These are phyloP conservation scores for Elgaria multicarinata DNA, from an alignment of 2,113 vertebrate species.

Conservation along the genomic window DNA sequence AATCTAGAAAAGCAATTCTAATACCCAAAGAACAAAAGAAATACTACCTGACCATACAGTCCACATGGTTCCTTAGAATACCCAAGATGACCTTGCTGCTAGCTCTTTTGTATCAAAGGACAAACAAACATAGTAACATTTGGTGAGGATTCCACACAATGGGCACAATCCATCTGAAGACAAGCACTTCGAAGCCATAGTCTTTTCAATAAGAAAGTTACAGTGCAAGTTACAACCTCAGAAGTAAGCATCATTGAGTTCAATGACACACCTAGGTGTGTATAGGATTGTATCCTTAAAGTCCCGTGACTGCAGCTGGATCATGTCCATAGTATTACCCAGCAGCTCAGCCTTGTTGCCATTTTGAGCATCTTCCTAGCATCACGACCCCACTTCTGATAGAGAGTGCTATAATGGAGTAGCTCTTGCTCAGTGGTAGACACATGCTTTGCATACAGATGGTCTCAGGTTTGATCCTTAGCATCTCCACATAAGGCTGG, in stretches of 20 bases:
- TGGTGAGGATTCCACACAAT: not conserved
- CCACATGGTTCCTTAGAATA: not conserved
- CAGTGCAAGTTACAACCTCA: no score
- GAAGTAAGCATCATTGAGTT: no score
- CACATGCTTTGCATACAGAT: no score
- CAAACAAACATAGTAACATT: not conserved
- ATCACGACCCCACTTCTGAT: no score
- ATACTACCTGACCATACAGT: not conserved
- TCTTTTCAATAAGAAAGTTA: not conserved
- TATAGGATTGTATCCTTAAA: not conserved
- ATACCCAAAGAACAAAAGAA: constrained; percentile 21
- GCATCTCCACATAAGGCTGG: no score
- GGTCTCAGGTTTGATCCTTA: no score
- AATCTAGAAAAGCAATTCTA: not conserved
- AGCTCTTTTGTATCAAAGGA: not conserved
- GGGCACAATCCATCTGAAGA: not conserved
- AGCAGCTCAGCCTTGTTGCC: no score
- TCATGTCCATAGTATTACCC: no score
- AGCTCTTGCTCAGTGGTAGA: no score
- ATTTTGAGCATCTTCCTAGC: no score
- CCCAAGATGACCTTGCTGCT: not conserved
- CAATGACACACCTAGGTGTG: no score
- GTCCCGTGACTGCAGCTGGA: not conserved
- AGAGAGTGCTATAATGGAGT: no score
- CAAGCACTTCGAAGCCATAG: not conserved